Conservation (phyloP, 2,797 vertebrate genomes). For the Typhlichthys subterraneus region DNA sequence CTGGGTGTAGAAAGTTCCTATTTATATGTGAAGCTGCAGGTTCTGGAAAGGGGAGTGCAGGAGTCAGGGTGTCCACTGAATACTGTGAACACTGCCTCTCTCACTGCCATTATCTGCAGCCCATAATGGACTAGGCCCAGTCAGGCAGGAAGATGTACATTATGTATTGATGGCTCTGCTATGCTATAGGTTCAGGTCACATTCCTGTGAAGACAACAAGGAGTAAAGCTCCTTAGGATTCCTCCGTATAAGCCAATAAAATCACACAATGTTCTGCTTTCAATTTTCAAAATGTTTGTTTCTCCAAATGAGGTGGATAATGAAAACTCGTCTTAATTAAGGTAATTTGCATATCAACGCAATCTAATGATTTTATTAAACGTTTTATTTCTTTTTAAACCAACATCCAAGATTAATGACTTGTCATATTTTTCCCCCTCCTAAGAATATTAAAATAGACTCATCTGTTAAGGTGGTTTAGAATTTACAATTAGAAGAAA, state of each 20-base stretch:
- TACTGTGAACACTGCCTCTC: slow-evolving; percentile 31
- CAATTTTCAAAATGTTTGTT: no score
- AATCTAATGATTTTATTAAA: no score
- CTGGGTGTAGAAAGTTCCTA: slow-evolving; percentile 30
- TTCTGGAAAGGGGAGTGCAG: slow-evolving; percentile 24
- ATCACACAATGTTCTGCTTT: no score
- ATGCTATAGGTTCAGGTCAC: slow-evolving; percentile 41
- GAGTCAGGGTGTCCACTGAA: slow-evolving; percentile 32
- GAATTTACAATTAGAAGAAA: no score
- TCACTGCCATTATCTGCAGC: background rate
- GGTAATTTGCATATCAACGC: no score
- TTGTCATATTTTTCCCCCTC: background rate
- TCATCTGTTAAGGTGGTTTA: background rate
- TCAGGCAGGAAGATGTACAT: slow-evolving; percentile 33
- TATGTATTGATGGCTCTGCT: slow-evolving; percentile 38
- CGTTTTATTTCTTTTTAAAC: no score
- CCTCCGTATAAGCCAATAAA: slow-evolving; percentile 1
- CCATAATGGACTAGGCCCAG: slow-evolving; percentile 15
- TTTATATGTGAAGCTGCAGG: slow-evolving; percentile 43
- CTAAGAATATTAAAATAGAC: background rate
- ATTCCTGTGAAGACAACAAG: slow-evolving; percentile 19
- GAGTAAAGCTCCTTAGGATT: slow-evolving; percentile 13
- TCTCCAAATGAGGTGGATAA: no score
- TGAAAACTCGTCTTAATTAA: no score
- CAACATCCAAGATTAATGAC: background rate